phyloP scores from a whole-genome alignment of 2,888 invertebrate species.

The Microctonus aethiopoides region DNA sequence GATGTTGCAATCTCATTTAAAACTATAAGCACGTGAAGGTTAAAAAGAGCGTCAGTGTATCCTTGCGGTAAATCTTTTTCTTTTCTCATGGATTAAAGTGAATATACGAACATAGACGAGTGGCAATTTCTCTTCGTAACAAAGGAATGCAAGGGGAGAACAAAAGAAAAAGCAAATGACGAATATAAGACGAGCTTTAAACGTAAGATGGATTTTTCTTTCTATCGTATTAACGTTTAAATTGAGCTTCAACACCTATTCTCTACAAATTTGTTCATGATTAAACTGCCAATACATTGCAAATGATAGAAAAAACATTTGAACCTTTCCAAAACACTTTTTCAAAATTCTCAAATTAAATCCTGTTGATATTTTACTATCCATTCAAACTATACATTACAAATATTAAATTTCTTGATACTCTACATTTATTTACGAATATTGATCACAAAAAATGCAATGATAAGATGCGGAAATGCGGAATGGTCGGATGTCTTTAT shows the following conservation, averaged over 20 bases:
- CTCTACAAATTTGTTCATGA: background rate
- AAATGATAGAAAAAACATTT: too few species aligned
- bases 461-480: background rate
- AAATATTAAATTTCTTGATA: too few species aligned
- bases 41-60: background rate
- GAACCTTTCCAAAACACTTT: too few species aligned
- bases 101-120: background rate
- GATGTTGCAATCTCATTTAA: conserved; percentile 4
- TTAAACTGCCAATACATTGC: background rate
- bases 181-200: background rate
- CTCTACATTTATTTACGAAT: too few species aligned
- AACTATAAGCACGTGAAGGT: background rate
- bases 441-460: background rate
- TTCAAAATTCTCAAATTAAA: too few species aligned
- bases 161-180: background rate
- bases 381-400: too few species aligned
- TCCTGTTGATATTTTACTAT: too few species aligned
- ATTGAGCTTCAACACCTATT: background rate
- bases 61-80: conserved; percentile 16
- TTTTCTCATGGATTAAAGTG: conserved; percentile 4
- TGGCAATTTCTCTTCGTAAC: conserved; percentile 9
- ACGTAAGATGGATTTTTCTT: background rate
- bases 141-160: background rate
- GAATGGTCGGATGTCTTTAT: background rate
- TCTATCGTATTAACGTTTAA: background rate